Evolutionary conservation across 2,888 invertebrate genomes (phyloP).

Genomic region (Arrhopalites spinosus): DNA sequence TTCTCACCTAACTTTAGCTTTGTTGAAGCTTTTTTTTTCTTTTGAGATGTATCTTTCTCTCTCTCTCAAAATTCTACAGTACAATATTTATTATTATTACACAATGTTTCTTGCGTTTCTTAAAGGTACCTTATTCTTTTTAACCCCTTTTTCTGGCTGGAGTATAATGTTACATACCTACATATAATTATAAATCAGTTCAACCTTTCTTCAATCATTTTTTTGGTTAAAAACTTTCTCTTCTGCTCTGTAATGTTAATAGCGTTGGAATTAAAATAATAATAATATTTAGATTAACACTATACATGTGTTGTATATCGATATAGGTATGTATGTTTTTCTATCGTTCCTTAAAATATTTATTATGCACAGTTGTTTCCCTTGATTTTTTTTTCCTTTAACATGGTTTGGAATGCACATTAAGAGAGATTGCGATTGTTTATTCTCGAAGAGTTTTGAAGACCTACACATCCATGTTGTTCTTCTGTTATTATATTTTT

Average conservation of each 20-base stretch:
- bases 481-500: neutral
- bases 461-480: slow-evolving; percentile 11
- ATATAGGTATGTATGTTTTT: slow-evolving; percentile 7
- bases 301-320: neutral
- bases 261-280: neutral
- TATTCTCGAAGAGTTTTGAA: neutral
- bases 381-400: too few species aligned
- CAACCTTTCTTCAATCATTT: neutral
- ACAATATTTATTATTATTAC: too few species aligned
- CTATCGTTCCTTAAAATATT: too few species aligned
- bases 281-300: too few species aligned
- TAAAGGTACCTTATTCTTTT: slow-evolving; percentile 8
- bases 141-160: neutral
- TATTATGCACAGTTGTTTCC: too few species aligned
- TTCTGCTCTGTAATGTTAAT: neutral
- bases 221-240: neutral
- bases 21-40: neutral
- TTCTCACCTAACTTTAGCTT: neutral
- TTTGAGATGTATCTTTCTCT: neutral
- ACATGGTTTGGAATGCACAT: slow-evolving; percentile 25
- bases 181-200: slow-evolving; percentile 1
- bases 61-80: too few species aligned
- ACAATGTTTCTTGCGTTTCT: slow-evolving; percentile 15
- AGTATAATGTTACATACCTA: too few species aligned
- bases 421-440: slow-evolving; percentile 22